phyloP scores from a whole-genome alignment of 2,888 invertebrate species.

The Dusona sp. region DNA sequence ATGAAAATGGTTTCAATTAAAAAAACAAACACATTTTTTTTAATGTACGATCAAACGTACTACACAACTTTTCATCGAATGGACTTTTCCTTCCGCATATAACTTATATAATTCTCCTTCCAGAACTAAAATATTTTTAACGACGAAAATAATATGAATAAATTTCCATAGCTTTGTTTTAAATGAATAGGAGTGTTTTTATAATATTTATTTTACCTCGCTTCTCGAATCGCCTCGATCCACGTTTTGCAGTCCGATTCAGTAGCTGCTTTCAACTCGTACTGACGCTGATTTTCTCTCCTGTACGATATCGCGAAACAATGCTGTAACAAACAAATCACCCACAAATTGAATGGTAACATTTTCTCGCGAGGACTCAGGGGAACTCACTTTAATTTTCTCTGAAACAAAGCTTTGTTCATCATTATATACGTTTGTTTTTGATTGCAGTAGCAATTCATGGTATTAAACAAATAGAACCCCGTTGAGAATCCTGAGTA shows the following conservation, averaged over 20 bases:
- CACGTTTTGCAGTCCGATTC: slow-evolving; percentile 95
- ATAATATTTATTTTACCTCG: slow-evolving; percentile 89
- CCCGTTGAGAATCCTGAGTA: not conserved
- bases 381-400: slow-evolving; percentile 1
- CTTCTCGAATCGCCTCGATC: slow-evolving; percentile 95
- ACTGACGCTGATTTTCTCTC: slow-evolving; percentile 93
- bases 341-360: slow-evolving; percentile 6
- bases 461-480: not conserved
- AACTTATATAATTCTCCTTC: not conserved
- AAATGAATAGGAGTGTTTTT: not conserved
- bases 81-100: not conserved
- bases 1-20: not conserved
- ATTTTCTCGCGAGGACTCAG: not conserved
- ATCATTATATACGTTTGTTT: not conserved
- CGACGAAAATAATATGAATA: not conserved
- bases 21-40: not conserved
- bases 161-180: not conserved
- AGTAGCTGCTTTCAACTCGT: slow-evolving; percentile 93
- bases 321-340: slow-evolving; percentile 87
- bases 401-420: not conserved
- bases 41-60: not conserved
- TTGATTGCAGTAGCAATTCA: not conserved
- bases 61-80: not conserved
- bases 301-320: slow-evolving; percentile 96
- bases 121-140: not conserved